A percentile compares a stretch with the other conserved stretches of the same genome.
Evolutionary conservation across 2,797 vertebrate species (phyloP).

Genomic region (Fratercula arctica): DNA sequence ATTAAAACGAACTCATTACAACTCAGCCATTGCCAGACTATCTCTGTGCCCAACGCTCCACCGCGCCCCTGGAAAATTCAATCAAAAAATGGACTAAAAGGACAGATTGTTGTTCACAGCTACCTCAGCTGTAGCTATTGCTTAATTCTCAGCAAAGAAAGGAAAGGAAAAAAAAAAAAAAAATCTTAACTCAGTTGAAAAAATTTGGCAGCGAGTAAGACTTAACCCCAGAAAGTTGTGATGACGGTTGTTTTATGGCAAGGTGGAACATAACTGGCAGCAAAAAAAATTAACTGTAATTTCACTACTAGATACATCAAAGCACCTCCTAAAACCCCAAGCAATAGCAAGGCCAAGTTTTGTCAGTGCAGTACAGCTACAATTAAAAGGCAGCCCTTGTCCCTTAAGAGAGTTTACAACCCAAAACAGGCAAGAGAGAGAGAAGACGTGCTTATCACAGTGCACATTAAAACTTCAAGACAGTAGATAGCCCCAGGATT

Average conservation of each 20-base stretch:
- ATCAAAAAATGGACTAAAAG: not conserved
- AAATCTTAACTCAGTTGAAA: not conserved
- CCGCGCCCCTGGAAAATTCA: not conserved
- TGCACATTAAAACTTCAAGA: slow-evolving; percentile 49
- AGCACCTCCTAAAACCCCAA: not conserved
- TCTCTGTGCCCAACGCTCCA: not conserved
- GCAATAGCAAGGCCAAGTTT: slow-evolving; percentile 28
- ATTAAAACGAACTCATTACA: not conserved
- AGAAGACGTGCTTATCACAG: not conserved
- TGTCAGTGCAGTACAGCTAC: not conserved
- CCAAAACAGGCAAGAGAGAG: not conserved
- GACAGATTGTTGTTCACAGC: not conserved
- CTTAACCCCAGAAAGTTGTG: not conserved
- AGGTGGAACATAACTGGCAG: slow-evolving; percentile 36
- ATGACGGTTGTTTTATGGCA: not conserved
- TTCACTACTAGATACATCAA: slow-evolving; percentile 33
- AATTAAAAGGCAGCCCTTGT: slow-evolving; percentile 34
- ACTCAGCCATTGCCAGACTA: not conserved
- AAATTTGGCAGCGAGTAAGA: not conserved
- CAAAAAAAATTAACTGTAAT: not conserved
- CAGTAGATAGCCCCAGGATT: slow-evolving; percentile 46
- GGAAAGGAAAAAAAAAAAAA: not conserved
- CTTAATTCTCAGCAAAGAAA: slow-evolving; percentile 30
- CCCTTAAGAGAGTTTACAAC: slow-evolving; percentile 41
- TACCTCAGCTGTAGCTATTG: not conserved